Evolutionary conservation across 2,888 invertebrate genomes (phyloP), one percentile per base, ranked within the genome.

Genomic region (Andrena bicolor): DNA sequence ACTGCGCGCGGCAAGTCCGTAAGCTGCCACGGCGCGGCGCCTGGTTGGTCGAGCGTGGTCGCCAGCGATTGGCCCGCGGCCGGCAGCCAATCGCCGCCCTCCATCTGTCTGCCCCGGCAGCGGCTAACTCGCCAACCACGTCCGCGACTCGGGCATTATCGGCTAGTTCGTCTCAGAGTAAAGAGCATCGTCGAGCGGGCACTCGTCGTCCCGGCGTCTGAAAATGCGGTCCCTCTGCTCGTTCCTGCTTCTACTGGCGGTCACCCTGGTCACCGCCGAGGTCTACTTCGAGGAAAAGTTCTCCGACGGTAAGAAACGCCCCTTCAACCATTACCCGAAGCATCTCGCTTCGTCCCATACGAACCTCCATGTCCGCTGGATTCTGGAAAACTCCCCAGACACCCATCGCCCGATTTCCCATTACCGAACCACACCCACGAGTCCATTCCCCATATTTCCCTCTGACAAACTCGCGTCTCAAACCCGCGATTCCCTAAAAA

Each of bases 271-370:
- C 89, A 95, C 95, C 91, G 96, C 96, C 91, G 96, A 97, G 92
- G 95, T 97, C 86, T 96, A 95, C 94, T 96, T 96, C 89, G 97
- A 98, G 92, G 98, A 98, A 93, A 97, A 96, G 91, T 98, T 98
- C 94, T 94, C 94, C 61, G 97, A 97, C 94, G 97, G 98, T 98
- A 95, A 96, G 97, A 95, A 85, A 82, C 76, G 66, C 76, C 81
- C 76, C 77, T 35, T 75, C 72, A 79, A 26, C 28, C 58, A 32
- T 23, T n/a, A 8, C 7, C 41, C n/a, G 3, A 30, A 7, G 35
- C 5, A 7, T 48, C 64, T 1, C 20, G 2, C 16, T 26, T 28
- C 13, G 69, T 35, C 20, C 23, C 60, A 13, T 0, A 65, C 13
- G 49, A 30, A 60, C 5, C 65, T 6, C 35, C 20, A n/a, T 23